phyloP scores from a whole-genome alignment of 2,888 invertebrate species.

The Erebia epiphron region DNA sequence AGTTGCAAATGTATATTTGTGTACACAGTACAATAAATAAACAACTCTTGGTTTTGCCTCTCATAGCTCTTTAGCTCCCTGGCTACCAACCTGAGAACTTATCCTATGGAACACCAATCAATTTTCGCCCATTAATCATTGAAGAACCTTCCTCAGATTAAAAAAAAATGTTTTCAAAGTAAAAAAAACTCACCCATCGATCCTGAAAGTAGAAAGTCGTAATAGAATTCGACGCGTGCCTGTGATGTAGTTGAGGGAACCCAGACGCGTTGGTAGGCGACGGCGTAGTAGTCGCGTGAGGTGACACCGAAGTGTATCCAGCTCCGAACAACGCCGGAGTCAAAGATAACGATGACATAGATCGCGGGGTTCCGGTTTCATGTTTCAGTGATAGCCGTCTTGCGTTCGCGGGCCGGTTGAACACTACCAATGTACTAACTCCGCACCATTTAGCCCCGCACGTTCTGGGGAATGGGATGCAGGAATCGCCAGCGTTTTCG shows the following conservation, averaged over 20 bases:
- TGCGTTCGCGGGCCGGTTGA: constrained; percentile 88
- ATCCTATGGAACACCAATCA: no score
- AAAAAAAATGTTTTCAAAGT: background rate
- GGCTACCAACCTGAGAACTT: no score
- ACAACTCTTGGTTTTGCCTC: no score
- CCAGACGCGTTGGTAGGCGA: constrained; percentile 77
- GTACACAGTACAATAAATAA: no score
- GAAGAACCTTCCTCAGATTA: background rate
- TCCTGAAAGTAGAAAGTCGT: constrained; percentile 92
- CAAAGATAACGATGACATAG: constrained; percentile 74
- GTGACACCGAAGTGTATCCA: constrained; percentile 70
- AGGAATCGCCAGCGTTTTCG: constrained; percentile 86
- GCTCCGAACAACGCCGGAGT: constrained; percentile 66
- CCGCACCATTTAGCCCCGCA: constrained; percentile 97
- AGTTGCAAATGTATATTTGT: no score
- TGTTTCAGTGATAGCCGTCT: constrained; percentile 86
- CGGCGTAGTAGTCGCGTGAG: constrained; percentile 77
- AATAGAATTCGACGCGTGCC: constrained; percentile 84
- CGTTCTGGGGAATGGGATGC: constrained; percentile 96
- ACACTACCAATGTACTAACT: constrained; percentile 92
- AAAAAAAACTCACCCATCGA: constrained; percentile 79
- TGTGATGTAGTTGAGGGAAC: constrained; percentile 75
- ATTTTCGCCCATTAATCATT: background rate
- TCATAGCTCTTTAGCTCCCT: no score
- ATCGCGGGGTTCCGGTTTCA: constrained; percentile 88